Evolutionary conservation across 2,113 vertebrate genomes (phyloP).

Genomic region (Sturnus vulgaris): DNA sequence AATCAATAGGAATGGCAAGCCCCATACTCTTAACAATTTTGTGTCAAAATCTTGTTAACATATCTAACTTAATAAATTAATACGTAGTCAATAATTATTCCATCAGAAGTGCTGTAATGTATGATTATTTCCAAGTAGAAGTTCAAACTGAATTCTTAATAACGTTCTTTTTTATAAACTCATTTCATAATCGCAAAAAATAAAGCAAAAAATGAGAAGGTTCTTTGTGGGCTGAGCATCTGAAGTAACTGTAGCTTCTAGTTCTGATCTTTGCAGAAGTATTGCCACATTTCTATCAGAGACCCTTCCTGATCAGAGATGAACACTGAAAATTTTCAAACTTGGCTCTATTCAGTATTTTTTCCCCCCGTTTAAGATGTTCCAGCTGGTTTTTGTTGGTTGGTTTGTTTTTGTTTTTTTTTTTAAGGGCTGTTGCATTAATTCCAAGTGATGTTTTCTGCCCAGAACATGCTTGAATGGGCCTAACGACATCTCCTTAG

Average conservation of each 20-base stretch:
- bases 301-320: background rate
- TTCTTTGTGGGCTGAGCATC: background rate
- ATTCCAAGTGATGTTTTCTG: background rate
- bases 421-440: background rate
- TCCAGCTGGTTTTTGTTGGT: background rate
- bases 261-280: background rate
- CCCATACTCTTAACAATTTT: background rate
- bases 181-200: background rate
- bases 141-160: background rate
- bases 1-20: background rate
- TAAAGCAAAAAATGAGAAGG: background rate
- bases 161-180: background rate
- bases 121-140: background rate
- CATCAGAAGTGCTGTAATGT: background rate
- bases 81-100: background rate
- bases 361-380: background rate
- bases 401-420: background rate
- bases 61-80: background rate
- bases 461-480: background rate
- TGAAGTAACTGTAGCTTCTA: background rate
- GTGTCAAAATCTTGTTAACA: background rate
- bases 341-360: background rate
- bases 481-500: background rate
- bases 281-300: background rate
- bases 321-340: background rate